A percentile compares a stretch with the other conserved stretches of the same genome.
These are phyloP conservation scores for Gymnocheta viridis DNA, from an alignment of 2,888 invertebrate species.

Conservation along the genomic window DNA sequence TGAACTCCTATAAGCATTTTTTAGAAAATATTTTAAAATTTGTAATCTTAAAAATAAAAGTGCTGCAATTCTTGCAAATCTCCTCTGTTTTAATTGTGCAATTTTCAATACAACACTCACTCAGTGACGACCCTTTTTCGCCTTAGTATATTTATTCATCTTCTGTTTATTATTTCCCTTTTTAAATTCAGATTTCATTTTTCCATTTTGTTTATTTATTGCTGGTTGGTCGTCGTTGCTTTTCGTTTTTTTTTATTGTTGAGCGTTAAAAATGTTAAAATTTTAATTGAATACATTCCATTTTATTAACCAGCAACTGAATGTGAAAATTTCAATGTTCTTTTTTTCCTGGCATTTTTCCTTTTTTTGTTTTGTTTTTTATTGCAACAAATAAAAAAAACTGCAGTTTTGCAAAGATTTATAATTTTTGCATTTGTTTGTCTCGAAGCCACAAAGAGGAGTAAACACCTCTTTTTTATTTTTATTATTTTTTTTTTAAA, in stretches of 20 bases:
- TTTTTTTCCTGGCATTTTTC: neutral
- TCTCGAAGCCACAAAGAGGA: conserved; percentile 61
- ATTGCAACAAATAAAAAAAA: conserved; percentile 13
- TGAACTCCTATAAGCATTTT: too few species aligned
- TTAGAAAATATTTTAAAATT: too few species aligned
- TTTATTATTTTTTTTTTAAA: neutral
- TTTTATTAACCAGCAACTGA: conserved; percentile 61
- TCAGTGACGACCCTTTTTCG: conserved; percentile 47
- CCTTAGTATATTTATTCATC: conserved; percentile 47
- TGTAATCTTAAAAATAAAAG: too few species aligned
- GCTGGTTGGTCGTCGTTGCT: conserved; percentile 3
- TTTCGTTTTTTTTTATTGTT: conserved; percentile 59
- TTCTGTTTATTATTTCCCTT: conserved; percentile 32
- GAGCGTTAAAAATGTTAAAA: conserved; percentile 69
- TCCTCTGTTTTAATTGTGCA: neutral
- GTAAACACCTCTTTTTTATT: conserved; percentile 62
- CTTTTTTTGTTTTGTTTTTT: neutral
- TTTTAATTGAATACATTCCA: conserved; percentile 70
- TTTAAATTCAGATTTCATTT: conserved; percentile 40
- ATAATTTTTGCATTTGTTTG: conserved; percentile 67
- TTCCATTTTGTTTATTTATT: neutral
- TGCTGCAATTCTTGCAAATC: neutral
- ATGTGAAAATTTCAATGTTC: conserved; percentile 46
- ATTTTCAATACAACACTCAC: conserved; percentile 47
- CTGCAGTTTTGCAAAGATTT: conserved; percentile 52